These are phyloP conservation scores for Phasia obesa DNA, from an alignment of 2,888 invertebrate species.

Conservation along the genomic window DNA sequence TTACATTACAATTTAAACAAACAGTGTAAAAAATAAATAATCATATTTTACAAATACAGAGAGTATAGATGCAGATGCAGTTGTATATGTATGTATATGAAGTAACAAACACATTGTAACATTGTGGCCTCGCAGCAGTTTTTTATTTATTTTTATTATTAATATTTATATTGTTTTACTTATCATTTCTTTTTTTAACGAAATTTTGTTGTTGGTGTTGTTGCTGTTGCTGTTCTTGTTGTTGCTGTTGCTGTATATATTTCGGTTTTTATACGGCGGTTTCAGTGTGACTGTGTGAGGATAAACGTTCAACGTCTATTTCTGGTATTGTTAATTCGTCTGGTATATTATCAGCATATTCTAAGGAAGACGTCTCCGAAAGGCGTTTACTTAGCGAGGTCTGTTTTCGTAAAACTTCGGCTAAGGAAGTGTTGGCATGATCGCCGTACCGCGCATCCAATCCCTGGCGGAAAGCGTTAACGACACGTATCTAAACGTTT, in stretches of 20 bases:
- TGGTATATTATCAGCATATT: conserved; percentile 94
- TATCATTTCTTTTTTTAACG: too few relatives aligned
- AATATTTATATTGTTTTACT: too few relatives aligned
- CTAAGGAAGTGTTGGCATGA: conserved; percentile 95
- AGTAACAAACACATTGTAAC: neutral
- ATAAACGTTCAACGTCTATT: conserved; percentile 95
- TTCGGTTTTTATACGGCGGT: conserved; percentile 89
- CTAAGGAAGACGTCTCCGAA: conserved; percentile 95
- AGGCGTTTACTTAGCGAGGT: conserved; percentile 95
- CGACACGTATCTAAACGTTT: conserved; percentile 96
- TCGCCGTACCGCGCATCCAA: conserved; percentile 97
- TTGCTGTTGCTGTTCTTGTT: neutral
- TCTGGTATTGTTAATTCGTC: conserved; percentile 94
- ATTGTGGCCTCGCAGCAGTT: conserved; percentile 18
- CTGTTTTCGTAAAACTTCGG: conserved; percentile 96
- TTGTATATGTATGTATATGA: neutral
- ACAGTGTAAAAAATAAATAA: neutral
- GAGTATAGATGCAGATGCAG: neutral
- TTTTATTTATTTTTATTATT: too few relatives aligned
- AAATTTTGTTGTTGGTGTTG: conserved; percentile 5
- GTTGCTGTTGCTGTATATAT: neutral
- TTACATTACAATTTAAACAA: conserved; percentile 23
- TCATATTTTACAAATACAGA: conserved; percentile 21
- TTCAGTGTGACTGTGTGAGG: conserved; percentile 96
- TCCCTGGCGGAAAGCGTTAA: conserved; percentile 99